A percentile compares a stretch with the other conserved stretches of the same genome.
These are phyloP conservation scores for Drosophila demipolita DNA, from an alignment of 2,888 invertebrate species.

Conservation along the genomic window DNA sequence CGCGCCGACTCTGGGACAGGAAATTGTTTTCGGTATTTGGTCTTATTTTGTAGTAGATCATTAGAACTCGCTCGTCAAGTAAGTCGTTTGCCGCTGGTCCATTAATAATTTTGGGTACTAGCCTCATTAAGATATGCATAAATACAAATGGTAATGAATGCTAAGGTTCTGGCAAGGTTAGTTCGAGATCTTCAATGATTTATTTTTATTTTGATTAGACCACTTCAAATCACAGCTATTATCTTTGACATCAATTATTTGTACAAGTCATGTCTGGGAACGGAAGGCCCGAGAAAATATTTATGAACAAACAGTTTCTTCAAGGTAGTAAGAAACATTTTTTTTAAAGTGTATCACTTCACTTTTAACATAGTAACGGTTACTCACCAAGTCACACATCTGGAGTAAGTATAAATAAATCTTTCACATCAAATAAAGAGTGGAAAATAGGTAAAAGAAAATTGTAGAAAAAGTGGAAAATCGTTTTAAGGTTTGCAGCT, in stretches of 20 bases:
- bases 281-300: constrained; percentile 20
- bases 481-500: background rate
- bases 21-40: constrained; percentile 54
- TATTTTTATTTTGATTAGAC: constrained; percentile 8
- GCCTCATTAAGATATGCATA: constrained; percentile 49
- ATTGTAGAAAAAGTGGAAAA: background rate
- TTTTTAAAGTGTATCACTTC: constrained; percentile 5
- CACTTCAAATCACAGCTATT: constrained; percentile 1
- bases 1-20: constrained; percentile 62
- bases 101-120: constrained; percentile 56
- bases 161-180: constrained; percentile 51
- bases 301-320: background rate
- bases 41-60: constrained; percentile 51
- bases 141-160: constrained; percentile 39
- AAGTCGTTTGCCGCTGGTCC: constrained; percentile 34
- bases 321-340: background rate
- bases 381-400: background rate
- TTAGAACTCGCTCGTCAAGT: constrained; percentile 57
- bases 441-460: background rate
- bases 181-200: constrained; percentile 5
- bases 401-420: constrained; percentile 6
- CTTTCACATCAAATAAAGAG: background rate
- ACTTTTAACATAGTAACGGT: constrained; percentile 6
- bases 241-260: constrained; percentile 59
- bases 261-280: constrained; percentile 67